phyloP scores from a whole-genome alignment of 1,140 invertebrate genomes.

The Maconellicoccus hirsutus region DNA sequence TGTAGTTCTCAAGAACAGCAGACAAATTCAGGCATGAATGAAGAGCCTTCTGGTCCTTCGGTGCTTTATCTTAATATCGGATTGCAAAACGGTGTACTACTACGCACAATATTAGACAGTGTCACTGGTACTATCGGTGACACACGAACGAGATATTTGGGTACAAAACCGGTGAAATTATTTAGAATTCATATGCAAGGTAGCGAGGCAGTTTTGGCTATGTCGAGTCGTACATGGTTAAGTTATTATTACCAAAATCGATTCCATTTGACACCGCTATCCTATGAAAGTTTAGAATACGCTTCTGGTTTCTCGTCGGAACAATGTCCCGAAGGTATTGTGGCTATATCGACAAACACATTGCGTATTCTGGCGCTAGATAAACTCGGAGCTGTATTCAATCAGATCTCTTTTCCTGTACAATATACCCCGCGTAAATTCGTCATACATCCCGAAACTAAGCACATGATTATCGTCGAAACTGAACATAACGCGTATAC shows the following conservation, averaged over 20 bases:
- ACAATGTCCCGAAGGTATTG: slow-evolving; percentile 98
- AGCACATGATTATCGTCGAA: slow-evolving; percentile 84
- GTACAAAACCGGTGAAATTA: slow-evolving; percentile 88
- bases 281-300: slow-evolving; percentile 93
- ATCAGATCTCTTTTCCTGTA: slow-evolving; percentile 81
- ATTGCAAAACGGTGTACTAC: slow-evolving; percentile 88
- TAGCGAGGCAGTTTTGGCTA: slow-evolving; percentile 90
- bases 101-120: slow-evolving; percentile 90
- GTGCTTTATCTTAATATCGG: slow-evolving; percentile 96
- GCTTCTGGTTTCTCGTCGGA: slow-evolving; percentile 97
- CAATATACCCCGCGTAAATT: slow-evolving; percentile 96
- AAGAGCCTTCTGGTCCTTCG: slow-evolving; percentile 39
- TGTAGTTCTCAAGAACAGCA: slow-evolving; percentile 46
- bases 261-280: slow-evolving; percentile 89
- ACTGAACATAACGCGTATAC: slow-evolving; percentile 99
- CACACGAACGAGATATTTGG: slow-evolving; percentile 90
- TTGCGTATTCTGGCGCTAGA: slow-evolving; percentile 94
- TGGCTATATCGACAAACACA: slow-evolving; percentile 96
- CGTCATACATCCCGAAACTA: slow-evolving; percentile 84
- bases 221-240: slow-evolving; percentile 95
- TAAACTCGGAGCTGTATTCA: slow-evolving; percentile 97
- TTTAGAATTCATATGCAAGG: slow-evolving; percentile 93
- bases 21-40: slow-evolving; percentile 33
- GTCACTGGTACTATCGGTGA: slow-evolving; percentile 95
- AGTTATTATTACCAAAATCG: slow-evolving; percentile 97